phyloP scores from a whole-genome alignment of 2,113 vertebrate genomes.

The Typhlomys cinereus region DNA sequence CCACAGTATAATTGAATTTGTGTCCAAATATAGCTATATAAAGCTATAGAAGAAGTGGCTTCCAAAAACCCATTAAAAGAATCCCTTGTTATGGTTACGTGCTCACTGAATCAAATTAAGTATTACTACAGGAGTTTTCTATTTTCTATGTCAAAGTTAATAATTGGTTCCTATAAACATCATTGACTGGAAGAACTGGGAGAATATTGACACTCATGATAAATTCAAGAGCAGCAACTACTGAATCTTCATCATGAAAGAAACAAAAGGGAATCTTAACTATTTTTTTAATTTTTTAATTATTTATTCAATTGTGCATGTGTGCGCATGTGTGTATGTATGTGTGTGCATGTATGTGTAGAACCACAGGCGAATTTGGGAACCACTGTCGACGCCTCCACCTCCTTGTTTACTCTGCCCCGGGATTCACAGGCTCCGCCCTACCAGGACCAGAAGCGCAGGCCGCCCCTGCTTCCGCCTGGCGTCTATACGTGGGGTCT shows the following conservation, averaged over 20 bases:
- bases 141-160: not conserved
- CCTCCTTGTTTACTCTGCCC: no score
- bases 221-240: not conserved
- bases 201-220: not conserved
- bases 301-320: no score
- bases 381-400: no score
- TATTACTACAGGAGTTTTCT: not conserved
- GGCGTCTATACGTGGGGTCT: no score
- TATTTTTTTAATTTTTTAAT: no score
- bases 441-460: no score
- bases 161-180: not conserved
- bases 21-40: not conserved
- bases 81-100: not conserved
- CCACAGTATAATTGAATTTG: constrained; percentile 43
- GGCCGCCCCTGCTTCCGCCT: no score
- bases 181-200: not conserved
- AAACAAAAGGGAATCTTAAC: not conserved
- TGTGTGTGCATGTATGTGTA: no score
- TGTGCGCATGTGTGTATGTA: no score
- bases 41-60: constrained; percentile 10
- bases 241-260: not conserved
- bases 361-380: no score
- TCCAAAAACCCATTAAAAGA: not conserved
- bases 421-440: no score
- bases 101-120: not conserved